Evolutionary conservation across 1,140 invertebrate species (phyloP).

Genomic region (Dendrolimus punctatus): DNA sequence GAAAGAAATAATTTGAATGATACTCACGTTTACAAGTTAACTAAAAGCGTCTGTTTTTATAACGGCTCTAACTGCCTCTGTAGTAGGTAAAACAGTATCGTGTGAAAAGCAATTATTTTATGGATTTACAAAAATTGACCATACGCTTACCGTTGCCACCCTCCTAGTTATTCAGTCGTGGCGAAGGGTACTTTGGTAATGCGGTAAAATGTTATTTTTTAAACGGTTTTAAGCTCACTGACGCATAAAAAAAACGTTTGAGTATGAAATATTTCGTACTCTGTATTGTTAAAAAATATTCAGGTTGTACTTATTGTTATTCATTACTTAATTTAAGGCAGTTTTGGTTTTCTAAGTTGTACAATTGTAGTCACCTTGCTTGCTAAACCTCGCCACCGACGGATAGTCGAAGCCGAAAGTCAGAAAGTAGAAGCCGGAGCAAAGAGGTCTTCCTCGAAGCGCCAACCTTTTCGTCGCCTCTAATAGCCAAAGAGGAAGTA

Average conservation of each 20-base stretch:
- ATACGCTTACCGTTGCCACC: slow-evolving; percentile 28
- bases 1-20: no score
- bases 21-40: neutral
- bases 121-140: slow-evolving; percentile 27
- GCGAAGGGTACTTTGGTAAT: slow-evolving; percentile 36
- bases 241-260: slow-evolving; percentile 39
- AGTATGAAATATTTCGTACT: slow-evolving; percentile 13
- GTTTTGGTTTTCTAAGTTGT: no score
- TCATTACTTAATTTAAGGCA: no score
- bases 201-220: slow-evolving; percentile 41
- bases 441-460: no score
- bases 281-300: neutral
- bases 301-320: neutral
- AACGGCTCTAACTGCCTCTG: no score
- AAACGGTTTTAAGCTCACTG: slow-evolving; percentile 30
- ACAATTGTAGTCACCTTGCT: no score
- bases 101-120: slow-evolving; percentile 25
- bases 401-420: no score
- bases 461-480: no score
- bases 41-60: no score
- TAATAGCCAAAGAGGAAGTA: no score
- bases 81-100: neutral
- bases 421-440: no score
- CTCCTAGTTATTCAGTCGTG: slow-evolving; percentile 23
- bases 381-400: no score